phyloP scores from a whole-genome alignment of 1,140 invertebrate species.

The Caenorhabditis tropicalis region DNA sequence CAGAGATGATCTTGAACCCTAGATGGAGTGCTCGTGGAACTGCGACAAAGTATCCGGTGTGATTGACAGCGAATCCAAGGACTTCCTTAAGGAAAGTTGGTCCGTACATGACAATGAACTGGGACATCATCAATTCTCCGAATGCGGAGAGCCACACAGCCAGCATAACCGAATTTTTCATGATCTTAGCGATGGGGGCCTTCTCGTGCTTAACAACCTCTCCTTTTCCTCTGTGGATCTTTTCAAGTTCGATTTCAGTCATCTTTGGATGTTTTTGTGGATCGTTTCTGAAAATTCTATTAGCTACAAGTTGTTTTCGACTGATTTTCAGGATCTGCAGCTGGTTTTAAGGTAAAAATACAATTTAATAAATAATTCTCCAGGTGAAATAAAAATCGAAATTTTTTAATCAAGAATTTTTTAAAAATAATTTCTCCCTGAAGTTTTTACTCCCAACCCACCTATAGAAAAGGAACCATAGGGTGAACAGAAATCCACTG shows the following conservation, averaged over 20 bases:
- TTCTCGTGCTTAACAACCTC: slow-evolving; percentile 51
- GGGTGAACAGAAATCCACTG: slow-evolving; percentile 48
- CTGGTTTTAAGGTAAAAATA: too few species aligned
- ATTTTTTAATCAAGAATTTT: too few species aligned
- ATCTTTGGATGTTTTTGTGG: slow-evolving; percentile 53
- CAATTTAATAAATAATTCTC: too few species aligned
- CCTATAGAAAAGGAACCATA: slow-evolving; percentile 53
- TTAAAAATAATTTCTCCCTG: too few species aligned
- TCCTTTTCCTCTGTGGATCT: slow-evolving; percentile 57
- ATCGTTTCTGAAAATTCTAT: slow-evolving; percentile 43
- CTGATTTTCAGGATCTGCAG: too few species aligned
- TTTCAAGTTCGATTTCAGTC: slow-evolving; percentile 57
- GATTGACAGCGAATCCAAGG: slow-evolving; percentile 52
- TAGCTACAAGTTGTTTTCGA: too few species aligned
- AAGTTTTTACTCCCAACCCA: too few species aligned
- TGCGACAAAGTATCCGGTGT: slow-evolving; percentile 57
- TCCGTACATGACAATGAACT: slow-evolving; percentile 59
- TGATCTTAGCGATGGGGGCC: slow-evolving; percentile 48
- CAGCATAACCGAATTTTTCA: slow-evolving; percentile 56
- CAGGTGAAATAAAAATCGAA: too few species aligned
- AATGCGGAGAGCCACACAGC: slow-evolving; percentile 58
- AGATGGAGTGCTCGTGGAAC: slow-evolving; percentile 55
- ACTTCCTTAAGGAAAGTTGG: slow-evolving; percentile 57
- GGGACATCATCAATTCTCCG: slow-evolving; percentile 58
- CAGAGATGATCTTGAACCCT: slow-evolving; percentile 53